Base-by-base conservation (phyloP, 2,797 vertebrate species). In the Aratinga solstitialis region DNA sequence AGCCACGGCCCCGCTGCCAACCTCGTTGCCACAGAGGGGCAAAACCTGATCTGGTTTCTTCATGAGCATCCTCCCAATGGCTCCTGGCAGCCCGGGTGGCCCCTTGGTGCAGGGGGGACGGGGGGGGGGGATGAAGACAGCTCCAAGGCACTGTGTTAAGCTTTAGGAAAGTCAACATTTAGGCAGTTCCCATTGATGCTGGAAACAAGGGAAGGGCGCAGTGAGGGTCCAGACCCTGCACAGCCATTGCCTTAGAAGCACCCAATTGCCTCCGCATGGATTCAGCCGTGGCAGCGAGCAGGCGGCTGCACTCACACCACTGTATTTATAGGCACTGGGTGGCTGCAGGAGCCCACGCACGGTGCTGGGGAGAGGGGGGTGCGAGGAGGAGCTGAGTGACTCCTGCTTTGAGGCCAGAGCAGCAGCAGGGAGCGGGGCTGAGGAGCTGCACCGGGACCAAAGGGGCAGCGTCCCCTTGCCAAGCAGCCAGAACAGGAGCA, bases 261-360 rank as follows among this genome's bases (percentile, higher is more conserved):
- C 56, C 8, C 7, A 2, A 1, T 9, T 4, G 3, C 67, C 72
- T 50, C 23, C 17, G 2, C 4, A 23, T 11, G 1, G 16, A 4
- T 23, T 12, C 14, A 3, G 29, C 38, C 3, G 7, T 21, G 1
- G 62, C 34, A 24, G 79, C 1, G 84, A 75, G 79, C 88, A 4
- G 15, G 1, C 0, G 42, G 61, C 12, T 6, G 63, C 5, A 13
- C 45, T 59, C 38, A 2, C 89, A 29, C 5, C 24, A 9, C 63
- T 89, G 30, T 56, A 87, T 93, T 91, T 93, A 63, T 89, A 68
- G 56, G 50, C 58, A 73, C 0, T 1, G 72, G 89, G 92, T 26
- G 86, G 86, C 89, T 81, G 53, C 54, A 54, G 65, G 74, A 68
- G 82, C 85, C 89, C 85, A 81, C 66, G 40, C n/a, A 7, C 0